Conservation (phyloP, 1,140 invertebrate genomes). For the Sitodiplosis mosellana region DNA sequence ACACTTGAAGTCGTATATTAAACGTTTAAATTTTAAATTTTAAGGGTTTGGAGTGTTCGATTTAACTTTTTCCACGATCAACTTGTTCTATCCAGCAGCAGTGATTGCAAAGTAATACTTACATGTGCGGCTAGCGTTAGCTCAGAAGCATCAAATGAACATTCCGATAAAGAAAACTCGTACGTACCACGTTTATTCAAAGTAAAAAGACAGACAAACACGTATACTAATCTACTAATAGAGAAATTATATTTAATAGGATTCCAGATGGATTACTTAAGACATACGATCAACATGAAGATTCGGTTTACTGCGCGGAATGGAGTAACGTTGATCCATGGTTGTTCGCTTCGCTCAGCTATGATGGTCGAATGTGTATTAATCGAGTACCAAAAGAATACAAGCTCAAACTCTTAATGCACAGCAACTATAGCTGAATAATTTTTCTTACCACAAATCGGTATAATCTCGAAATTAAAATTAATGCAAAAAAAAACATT, state of each 20-base stretch:
- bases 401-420: slow-evolving; percentile 76
- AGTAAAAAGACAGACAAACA: slow-evolving; percentile 28
- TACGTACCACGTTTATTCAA: background rate
- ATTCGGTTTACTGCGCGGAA: slow-evolving; percentile 91
- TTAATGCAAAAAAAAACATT: no score
- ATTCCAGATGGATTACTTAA: slow-evolving; percentile 66
- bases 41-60: slow-evolving; percentile 81
- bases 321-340: slow-evolving; percentile 96
- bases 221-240: slow-evolving; percentile 7
- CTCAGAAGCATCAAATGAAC: slow-evolving; percentile 35
- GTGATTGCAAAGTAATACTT: slow-evolving; percentile 80
- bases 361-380: slow-evolving; percentile 84
- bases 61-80: slow-evolving; percentile 97
- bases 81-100: slow-evolving; percentile 82
- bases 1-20: no score
- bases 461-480: no score
- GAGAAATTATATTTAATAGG: slow-evolving; percentile 19
- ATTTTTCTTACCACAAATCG: no score
- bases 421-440: slow-evolving; percentile 19
- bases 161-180: background rate
- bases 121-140: slow-evolving; percentile 74
- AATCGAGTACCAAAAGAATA: slow-evolving; percentile 80
- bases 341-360: slow-evolving; percentile 94
- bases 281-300: slow-evolving; percentile 92
- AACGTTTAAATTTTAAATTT: no score